A percentile compares a stretch with the other conserved stretches of the same genome.
These are phyloP conservation scores for Macaria notata DNA, from an alignment of 2,888 invertebrate genomes.

Conservation along the genomic window DNA sequence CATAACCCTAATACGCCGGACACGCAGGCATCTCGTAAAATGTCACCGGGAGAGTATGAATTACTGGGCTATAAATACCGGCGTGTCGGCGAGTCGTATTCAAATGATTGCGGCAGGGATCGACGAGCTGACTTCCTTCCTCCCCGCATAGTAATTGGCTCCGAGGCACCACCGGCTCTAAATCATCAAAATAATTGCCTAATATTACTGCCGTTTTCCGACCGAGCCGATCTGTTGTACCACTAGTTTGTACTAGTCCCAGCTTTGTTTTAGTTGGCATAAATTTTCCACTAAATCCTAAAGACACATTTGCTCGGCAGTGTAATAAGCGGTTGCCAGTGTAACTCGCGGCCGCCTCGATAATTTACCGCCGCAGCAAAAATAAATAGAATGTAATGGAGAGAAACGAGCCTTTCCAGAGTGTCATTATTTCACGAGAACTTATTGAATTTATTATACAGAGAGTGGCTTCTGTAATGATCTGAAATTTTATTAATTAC, in stretches of 20 bases:
- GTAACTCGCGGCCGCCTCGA: conserved; percentile 20
- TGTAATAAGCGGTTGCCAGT: conserved; percentile 38
- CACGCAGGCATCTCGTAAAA: conserved; percentile 66
- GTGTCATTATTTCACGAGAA: conserved; percentile 22
- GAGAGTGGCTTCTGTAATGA: conserved; percentile 19
- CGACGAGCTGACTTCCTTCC: conserved; percentile 77
- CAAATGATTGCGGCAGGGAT: conserved; percentile 77
- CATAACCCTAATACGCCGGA: conserved; percentile 57
- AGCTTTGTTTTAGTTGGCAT: conserved; percentile 65
- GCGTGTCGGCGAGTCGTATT: conserved; percentile 68
- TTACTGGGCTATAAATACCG: conserved; percentile 73
- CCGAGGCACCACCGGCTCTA: conserved; percentile 62
- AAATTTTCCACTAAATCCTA: conserved; percentile 54
- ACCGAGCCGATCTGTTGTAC: conserved; percentile 68
- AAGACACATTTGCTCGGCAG: conserved; percentile 46
- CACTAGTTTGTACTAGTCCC: conserved; percentile 46
- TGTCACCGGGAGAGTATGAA: conserved; percentile 67
- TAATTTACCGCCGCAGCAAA: conserved; percentile 26
- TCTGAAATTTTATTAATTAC: conserved; percentile 20
- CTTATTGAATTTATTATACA: conserved; percentile 19
- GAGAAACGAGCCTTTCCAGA: conserved; percentile 22
- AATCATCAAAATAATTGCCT: conserved; percentile 80
- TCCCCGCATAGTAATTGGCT: conserved; percentile 76
- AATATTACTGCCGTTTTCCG: conserved; percentile 67
- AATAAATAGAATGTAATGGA: conserved; percentile 28